A percentile compares a stretch with the other conserved stretches of the same genome.
phyloP scores from a whole-genome alignment of 1,140 invertebrate species.

The Amyelois transitella region DNA sequence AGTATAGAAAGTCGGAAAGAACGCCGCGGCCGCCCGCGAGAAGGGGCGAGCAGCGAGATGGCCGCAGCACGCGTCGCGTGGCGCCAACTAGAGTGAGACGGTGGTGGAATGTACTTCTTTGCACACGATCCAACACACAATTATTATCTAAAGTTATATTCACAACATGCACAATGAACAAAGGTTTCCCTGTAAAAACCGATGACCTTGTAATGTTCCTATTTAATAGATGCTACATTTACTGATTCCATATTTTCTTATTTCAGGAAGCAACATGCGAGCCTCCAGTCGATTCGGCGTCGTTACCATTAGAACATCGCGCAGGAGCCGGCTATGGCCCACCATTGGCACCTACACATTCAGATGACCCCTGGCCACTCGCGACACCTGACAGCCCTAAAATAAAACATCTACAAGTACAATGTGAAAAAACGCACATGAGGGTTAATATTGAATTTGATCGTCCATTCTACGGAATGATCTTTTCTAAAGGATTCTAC shows the following conservation, averaged over 20 bases:
- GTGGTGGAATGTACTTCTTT: slow-evolving; percentile 45
- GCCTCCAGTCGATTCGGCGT: slow-evolving; percentile 85
- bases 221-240: no score
- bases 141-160: not conserved
- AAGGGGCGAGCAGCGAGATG: slow-evolving; percentile 21
- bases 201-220: no score
- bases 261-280: slow-evolving; percentile 83
- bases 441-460: slow-evolving; percentile 96
- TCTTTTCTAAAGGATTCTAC: slow-evolving; percentile 95
- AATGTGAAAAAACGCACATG: slow-evolving; percentile 97
- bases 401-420: slow-evolving; percentile 93
- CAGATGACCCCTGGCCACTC: slow-evolving; percentile 88
- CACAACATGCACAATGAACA: not conserved
- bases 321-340: slow-evolving; percentile 80
- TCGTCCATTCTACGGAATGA: slow-evolving; percentile 95
- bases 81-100: slow-evolving; percentile 63
- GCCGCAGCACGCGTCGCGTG: slow-evolving; percentile 34
- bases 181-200: no score
- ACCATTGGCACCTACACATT: slow-evolving; percentile 75
- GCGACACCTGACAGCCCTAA: slow-evolving; percentile 90
- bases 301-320: slow-evolving; percentile 86
- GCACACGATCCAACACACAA: not conserved
- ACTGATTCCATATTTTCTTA: slow-evolving; percentile 21
- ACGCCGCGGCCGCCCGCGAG: slow-evolving; percentile 31
- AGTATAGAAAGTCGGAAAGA: slow-evolving; percentile 71